Evolutionary conservation across 2,113 vertebrate genomes (phyloP), one percentile per base, ranked within the genome.

Genomic region (Ceyx melanurus): DNA sequence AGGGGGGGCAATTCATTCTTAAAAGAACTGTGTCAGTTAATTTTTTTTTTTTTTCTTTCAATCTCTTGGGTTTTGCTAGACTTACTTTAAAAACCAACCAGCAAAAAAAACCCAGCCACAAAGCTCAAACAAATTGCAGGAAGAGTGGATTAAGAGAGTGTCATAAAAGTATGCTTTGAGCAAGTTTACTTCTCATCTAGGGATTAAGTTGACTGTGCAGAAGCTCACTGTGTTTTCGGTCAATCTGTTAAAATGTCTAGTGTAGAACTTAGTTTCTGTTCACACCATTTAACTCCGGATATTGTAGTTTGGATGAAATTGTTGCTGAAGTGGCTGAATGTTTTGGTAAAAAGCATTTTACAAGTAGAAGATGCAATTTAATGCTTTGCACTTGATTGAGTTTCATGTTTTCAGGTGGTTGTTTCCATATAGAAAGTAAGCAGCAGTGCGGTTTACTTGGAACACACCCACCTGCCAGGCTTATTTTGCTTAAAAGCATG

Each of bases 241-340:
- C 80, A 83, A 78, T 90, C 80, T 93, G 54, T 91, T 81, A 89
- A 95, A 95, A 91, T 64, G 75, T 64, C 46, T 96, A 66, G 54
- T 72, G 71, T 87, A 82, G 74, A 91, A 82, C 82, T 89, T 48
- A 93, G 82, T 92, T 97, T 95, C 88, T 95, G 7, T 96, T 96
- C 94, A 95, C 91, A 76, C 91, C 89, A 94, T 96, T 97, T 96
- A 92, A 92, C 83, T 94, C 86, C 85, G 93, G 65, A 96, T 94
- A 93, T 73, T 90, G 72, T 93, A 68, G 67, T 82, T 93, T 78
- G 75, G 88, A 94, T 93, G 81, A 86, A 71, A 92, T 90, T 57
- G 72, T 92, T 96, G 71, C 80, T 96, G 88, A 94, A 95, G 90
- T 93, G 83, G 89, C 87, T 88, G 74, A 91, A 84, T 89, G 57